Evolutionary conservation across 2,888 invertebrate species (phyloP), one percentile per base, ranked within the genome.

Genomic region (Helicoverpa assulta): DNA sequence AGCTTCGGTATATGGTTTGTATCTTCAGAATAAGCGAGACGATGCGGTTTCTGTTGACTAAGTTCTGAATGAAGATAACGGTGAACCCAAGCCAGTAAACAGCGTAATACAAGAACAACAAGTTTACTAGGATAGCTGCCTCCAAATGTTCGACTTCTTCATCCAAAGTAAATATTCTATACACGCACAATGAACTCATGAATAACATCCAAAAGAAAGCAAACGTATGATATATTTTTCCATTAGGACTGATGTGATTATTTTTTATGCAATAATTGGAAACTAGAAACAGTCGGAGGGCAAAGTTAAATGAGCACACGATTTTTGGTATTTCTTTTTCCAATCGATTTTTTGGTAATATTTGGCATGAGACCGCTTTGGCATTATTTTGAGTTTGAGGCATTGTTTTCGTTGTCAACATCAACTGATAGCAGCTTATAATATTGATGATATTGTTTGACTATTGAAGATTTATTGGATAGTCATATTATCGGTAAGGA

Each of bases 21-120:
- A 81, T 69, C 0, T 19, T 69, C 7, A 76, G 16, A 54, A 81
- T 67, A 5, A 81, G 66, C 5, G 16, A 18, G 0, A 81, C 53
- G 5, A 76, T 57, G 2, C 61, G 14, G 10, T 59, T 6, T 1
- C 37, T 60, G 2, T 68, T 29, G 2, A 61, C 16, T 6, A 68
- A n/a, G 26, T 62, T 59, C 10, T 52, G 19, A 53, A 73, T 8
- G 16, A 62, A 68, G 0, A 67, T 33, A 3, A 59, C 50, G 14
- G n/a, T 26, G 4, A 51, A 37, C 1, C 37, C 21, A 8, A 12
- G 10, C 5, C 5, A 6, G 29, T 33, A 33, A n/a, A 5, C 16
- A 6, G 7, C 6, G 16, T 7, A 54, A 21, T 26, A 53, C 14
- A 14, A 21, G 12, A 26, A 52, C 18, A 18, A 10, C 14, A 40